Percentiles rank a stretch among this genome's conserved stretches.
Conservation (phyloP, 1,140 invertebrate species). For the Limonius californicus region DNA sequence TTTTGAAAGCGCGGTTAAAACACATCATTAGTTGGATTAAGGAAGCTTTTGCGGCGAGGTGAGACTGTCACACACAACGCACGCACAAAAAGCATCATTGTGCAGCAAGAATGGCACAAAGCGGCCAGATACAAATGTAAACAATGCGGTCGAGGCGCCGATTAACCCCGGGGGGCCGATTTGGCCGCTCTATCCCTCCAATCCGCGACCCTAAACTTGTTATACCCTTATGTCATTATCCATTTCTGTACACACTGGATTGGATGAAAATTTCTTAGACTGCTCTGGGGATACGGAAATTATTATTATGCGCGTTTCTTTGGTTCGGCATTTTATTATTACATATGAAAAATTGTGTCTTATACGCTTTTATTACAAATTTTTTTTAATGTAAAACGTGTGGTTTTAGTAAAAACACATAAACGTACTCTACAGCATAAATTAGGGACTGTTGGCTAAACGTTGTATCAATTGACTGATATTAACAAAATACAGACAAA, state of each 20-base stretch:
- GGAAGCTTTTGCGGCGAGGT: conserved; percentile 25
- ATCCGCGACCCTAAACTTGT: conserved; percentile 28
- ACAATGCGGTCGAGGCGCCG: conserved; percentile 31
- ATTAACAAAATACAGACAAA: no score
- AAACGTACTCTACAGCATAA: no score
- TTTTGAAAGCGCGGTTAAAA: conserved; percentile 19
- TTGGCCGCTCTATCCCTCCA: not conserved
- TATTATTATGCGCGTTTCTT: no score
- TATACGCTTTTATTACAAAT: no score
- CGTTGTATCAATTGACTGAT: no score
- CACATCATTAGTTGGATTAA: conserved; percentile 31
- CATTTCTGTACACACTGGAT: conserved; percentile 12
- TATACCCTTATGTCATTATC: conserved; percentile 33
- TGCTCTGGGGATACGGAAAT: no score
- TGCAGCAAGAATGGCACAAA: conserved; percentile 19
- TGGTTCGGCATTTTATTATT: no score
- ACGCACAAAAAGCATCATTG: conserved; percentile 23
- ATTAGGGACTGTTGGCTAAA: no score
- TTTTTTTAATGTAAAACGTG: no score
- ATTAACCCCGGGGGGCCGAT: conserved; percentile 27
- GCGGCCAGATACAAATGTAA: conserved; percentile 29
- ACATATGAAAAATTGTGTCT: no score
- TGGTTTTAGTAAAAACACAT: no score
- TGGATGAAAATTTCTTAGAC: not conserved
- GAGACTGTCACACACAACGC: conserved; percentile 26